Percentiles rank a stretch among this genome's conserved stretches.
Evolutionary conservation across 2,113 vertebrate species (phyloP).

Genomic region (Pardalotus punctatus): DNA sequence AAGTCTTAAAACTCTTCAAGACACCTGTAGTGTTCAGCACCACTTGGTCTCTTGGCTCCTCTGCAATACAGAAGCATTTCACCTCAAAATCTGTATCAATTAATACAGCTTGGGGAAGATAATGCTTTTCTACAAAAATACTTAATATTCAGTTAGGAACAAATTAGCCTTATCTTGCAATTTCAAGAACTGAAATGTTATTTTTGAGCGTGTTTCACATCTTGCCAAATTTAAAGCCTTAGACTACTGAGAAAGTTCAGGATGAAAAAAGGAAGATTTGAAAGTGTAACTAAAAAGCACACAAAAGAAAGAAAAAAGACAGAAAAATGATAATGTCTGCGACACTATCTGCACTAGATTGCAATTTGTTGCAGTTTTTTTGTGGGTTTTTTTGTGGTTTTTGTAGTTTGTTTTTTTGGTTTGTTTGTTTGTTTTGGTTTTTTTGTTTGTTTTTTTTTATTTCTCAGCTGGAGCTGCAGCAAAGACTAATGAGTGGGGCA

Average conservation of each 20-base stretch:
- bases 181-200: background rate
- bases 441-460: background rate
- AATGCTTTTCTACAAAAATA: background rate
- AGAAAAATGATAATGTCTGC: background rate
- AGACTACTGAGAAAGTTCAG: background rate
- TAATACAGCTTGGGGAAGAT: background rate
- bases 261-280: background rate
- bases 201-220: background rate
- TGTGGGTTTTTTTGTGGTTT: no score
- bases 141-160: background rate
- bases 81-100: background rate
- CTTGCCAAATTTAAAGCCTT: background rate
- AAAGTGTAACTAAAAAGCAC: background rate
- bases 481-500: background rate
- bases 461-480: background rate
- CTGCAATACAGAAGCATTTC: background rate
- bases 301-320: background rate
- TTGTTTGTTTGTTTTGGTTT: no score
- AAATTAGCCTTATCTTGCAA: background rate
- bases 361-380: no score
- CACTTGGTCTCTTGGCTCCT: background rate
- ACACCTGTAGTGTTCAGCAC: background rate
- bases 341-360: background rate
- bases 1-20: background rate
- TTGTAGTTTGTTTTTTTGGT: no score